Base-by-base conservation (phyloP, 2,113 vertebrate genomes). In the Proterorhinus semilunaris region DNA sequence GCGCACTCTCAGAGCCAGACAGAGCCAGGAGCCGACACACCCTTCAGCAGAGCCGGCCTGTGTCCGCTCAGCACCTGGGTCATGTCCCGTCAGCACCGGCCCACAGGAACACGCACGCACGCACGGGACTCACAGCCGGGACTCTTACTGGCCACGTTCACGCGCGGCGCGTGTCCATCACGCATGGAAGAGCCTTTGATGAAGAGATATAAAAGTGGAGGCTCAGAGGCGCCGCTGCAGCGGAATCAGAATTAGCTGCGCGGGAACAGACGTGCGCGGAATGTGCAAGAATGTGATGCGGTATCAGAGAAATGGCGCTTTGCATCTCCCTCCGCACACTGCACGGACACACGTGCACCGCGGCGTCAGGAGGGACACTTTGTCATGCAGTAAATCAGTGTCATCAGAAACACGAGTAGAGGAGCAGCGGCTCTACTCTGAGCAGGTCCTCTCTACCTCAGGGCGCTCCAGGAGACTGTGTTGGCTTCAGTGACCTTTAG, bases 1-100 rank as follows among this genome's bases (percentile, higher is more conserved):
- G 10, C 12, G 8, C 57, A 43, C 27, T 27, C 53, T 50, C 49
- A 15, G 13, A 6, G 49, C 12, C 10, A 21, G 52, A 16, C n/a
- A n/a, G 13, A 11, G 53, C 8, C 53, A 21, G 53, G 17, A 55
- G 52, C 53, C 44, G 58, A 61, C 58, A 61, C 58, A 61, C 58
- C 58, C 58, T 44, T 45, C 58, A 44, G 42, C 7, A 42, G 55
- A 58, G 55, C 55, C 42, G 36, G 36, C 21, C 55, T 42, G 11
- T 13, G 8, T 43, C 36, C 42, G 36, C 15, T 61, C 36, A 44
- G 58, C 42, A 61, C 36, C 57, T 59, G 15, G 42, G 58, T 61
- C 42, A 61, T 9, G 12, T 61, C 58, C 42, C 58, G 42, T 45
- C 58, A 61, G 13, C 58, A 61, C 42, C 8, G 36, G 53, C 53